phyloP scores from a whole-genome alignment of 2,797 vertebrate genomes.

The Sarcoramphus papa region DNA sequence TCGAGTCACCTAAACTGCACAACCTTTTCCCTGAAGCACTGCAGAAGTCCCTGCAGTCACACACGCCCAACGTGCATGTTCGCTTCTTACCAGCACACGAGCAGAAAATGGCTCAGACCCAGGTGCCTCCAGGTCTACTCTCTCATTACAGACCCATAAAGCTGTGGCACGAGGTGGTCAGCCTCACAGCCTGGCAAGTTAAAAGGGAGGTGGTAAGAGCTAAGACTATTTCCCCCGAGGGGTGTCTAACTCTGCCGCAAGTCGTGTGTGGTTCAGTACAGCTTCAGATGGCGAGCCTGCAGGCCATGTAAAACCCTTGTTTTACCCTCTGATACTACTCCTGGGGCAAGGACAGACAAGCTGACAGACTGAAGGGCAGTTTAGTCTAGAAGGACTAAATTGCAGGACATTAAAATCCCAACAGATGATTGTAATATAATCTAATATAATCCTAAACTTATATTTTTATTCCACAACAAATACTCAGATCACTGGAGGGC shows the following conservation, averaged over 20 bases:
- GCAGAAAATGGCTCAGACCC: background rate
- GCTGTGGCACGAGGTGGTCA: background rate
- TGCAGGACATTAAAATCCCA: background rate
- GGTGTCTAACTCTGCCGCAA: background rate
- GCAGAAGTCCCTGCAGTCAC: background rate
- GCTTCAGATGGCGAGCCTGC: background rate
- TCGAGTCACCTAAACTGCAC: background rate
- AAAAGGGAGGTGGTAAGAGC: background rate
- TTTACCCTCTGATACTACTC: background rate
- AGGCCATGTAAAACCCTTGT: background rate
- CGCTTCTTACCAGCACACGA: background rate
- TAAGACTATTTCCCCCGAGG: background rate
- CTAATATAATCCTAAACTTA: background rate
- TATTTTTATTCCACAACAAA: background rate
- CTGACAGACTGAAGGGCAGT: background rate
- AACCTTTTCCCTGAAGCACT: background rate
- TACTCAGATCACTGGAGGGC: background rate
- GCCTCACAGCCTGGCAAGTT: background rate
- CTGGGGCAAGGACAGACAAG: background rate
- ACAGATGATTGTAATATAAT: background rate
- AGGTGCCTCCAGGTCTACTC: background rate
- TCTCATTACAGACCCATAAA: background rate
- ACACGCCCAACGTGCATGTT: fast-evolving
- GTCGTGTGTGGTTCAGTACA: background rate
- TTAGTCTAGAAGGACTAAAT: background rate